These are phyloP conservation scores for Coptotermes formosanus DNA, from an alignment of 1,140 invertebrate genomes.

Conservation along the genomic window DNA sequence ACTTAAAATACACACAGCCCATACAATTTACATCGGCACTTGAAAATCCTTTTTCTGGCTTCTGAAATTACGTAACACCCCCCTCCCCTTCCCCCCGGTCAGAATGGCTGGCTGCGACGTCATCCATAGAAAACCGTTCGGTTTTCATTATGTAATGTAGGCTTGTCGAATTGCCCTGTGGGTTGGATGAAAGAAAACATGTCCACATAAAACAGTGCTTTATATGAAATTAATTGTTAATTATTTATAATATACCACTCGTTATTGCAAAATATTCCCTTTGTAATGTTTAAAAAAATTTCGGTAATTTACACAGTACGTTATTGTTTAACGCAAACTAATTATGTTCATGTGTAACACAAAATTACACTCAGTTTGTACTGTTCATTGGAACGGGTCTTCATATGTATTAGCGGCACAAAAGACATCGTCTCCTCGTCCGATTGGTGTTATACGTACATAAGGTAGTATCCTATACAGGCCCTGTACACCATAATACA, in stretches of 20 bases:
- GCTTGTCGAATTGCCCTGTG: not conserved
- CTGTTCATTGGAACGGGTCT: too few species aligned
- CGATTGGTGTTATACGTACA: too few species aligned
- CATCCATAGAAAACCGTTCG: not conserved
- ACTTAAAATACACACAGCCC: too few species aligned
- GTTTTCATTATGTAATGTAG: not conserved
- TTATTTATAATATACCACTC: conserved; percentile 10
- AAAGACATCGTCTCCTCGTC: too few species aligned
- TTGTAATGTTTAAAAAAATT: conserved; percentile 11
- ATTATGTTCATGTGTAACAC: not conserved
- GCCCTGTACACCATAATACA: too few species aligned
- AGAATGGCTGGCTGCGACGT: not conserved
- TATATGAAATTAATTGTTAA: conserved; percentile 14
- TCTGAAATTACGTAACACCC: too few species aligned
- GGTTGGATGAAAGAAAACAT: not conserved
- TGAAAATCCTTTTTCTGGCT: too few species aligned
- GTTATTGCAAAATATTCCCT: conserved; percentile 4
- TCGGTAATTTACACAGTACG: not conserved
- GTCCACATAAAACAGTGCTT: not conserved
- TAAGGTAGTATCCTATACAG: too few species aligned
- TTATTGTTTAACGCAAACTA: not conserved
- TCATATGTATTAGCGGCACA: too few species aligned
- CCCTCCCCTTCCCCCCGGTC: too few species aligned
- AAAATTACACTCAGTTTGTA: not conserved
- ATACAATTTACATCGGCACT: too few species aligned